Evolutionary conservation across 2,888 invertebrate species (phyloP), one percentile per base, ranked within the genome.

Genomic region (Acronicta leporina): DNA sequence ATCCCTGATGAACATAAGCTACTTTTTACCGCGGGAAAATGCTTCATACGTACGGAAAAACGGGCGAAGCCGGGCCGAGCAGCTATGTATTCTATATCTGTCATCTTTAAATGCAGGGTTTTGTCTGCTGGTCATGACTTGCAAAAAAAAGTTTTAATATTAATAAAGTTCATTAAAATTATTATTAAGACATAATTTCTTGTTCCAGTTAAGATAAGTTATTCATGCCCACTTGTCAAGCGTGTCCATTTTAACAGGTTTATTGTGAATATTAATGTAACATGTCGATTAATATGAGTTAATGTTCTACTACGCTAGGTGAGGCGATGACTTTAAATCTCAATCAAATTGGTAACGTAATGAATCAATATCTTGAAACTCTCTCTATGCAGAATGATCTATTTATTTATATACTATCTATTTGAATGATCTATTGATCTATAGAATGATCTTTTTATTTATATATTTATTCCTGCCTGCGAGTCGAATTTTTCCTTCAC

Each of bases 211-310:
- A 30, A 6, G 20, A 49, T 69, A 20, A 11, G 47, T 51, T 48
- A 70, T 70, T 63, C 35, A 63, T 51, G 38, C 44, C 10, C 16
- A 41, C 46, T 35, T 63, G 70, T 69, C 70, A 66, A 69, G 35
- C 46, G 54, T 54, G 33, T 62, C 27, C 47, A 8, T 54, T 68
- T 69, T 69, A 55, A 51, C 35, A 35, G 16, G 46, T 63, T 65
- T 49, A 49, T 62, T 65, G 52, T 16, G 63, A 25, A 49, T 62
- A 42, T 49, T 25, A 58, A 42, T 44, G 13, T 51, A 48, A 70
- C 48, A 27, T 47, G 13, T 51, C 27, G 42, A 54, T 62, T 68
- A 68, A 62, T 44, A 54, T 69, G 43, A 63, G 54, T 63, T 62
- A 54, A 30, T n/a, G n/a, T 15, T 42, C 3, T 43, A 40, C 45